Conservation (phyloP, 2,113 vertebrate species). For the Formicarius rufipectus region DNA sequence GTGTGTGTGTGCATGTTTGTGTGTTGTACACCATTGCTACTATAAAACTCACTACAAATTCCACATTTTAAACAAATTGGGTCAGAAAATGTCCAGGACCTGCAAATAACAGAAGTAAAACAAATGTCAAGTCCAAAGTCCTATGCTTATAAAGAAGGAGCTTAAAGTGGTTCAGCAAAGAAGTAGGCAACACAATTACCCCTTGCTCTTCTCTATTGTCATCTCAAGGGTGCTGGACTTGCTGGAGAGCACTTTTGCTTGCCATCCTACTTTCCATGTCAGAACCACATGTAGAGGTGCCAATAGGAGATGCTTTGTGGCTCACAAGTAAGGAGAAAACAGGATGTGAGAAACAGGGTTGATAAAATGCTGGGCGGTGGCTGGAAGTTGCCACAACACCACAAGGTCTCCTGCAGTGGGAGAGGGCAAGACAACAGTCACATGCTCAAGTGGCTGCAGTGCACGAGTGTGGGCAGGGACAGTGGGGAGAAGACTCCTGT, state of each 20-base stretch:
- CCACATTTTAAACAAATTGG: not conserved
- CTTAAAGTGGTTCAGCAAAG: not conserved
- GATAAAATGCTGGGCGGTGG: not conserved
- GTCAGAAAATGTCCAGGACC: not conserved
- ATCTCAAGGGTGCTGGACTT: not conserved
- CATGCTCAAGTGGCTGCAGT: not conserved
- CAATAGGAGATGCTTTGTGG: not conserved
- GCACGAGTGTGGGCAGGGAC: not conserved
- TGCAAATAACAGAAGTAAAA: constrained; percentile 4
- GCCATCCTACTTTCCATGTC: not conserved
- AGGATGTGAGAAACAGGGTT: not conserved
- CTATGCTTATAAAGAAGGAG: not conserved
- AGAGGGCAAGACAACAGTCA: not conserved
- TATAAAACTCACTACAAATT: not conserved
- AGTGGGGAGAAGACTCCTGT: not conserved
- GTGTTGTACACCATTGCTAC: not conserved
- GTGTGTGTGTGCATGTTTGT: not conserved
- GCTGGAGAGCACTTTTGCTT: not conserved
- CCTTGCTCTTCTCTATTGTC: not conserved
- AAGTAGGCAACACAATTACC: not conserved
- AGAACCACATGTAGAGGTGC: not conserved
- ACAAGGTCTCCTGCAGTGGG: not conserved
- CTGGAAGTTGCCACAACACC: not conserved
- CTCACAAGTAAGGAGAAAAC: not conserved
- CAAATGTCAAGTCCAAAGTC: not conserved